phyloP scores from a whole-genome alignment of 2,888 invertebrate genomes.

The Mimas tiliae region DNA sequence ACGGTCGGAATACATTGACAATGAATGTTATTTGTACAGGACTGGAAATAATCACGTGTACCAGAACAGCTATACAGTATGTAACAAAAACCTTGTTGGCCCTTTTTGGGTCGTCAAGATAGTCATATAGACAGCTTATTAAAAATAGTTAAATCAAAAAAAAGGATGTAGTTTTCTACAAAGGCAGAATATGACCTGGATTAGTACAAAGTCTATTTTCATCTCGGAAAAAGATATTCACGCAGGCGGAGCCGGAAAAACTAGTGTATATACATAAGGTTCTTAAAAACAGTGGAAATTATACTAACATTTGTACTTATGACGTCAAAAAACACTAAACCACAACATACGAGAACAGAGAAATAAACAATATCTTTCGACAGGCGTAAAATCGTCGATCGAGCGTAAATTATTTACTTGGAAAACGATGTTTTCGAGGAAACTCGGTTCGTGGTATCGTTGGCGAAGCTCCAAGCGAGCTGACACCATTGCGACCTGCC shows the following conservation, averaged over 20 bases:
- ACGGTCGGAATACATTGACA: neutral
- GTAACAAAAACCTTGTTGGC: too few species aligned
- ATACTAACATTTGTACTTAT: neutral
- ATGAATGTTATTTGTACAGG: neutral
- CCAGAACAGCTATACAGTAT: too few species aligned
- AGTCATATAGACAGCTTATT: too few species aligned
- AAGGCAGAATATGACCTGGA: too few species aligned
- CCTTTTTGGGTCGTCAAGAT: too few species aligned
- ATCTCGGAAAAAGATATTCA: too few species aligned
- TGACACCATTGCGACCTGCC: conserved; percentile 1
- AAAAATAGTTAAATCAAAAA: too few species aligned
- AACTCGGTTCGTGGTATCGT: conserved; percentile 35
- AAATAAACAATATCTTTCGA: conserved; percentile 1
- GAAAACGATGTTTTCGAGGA: conserved; percentile 57
- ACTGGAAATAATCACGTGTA: too few species aligned
- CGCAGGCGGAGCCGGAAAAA: too few species aligned
- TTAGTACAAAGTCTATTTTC: too few species aligned
- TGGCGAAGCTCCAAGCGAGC: conserved; percentile 6
- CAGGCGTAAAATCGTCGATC: conserved; percentile 18
- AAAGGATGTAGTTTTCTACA: too few species aligned
- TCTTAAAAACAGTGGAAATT: neutral
- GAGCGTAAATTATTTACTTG: conserved; percentile 41
- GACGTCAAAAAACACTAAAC: neutral
- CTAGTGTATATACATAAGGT: too few species aligned
- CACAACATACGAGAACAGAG: neutral